A percentile compares a stretch with the other conserved stretches of the same genome.
Evolutionary conservation across 1,140 invertebrate genomes (phyloP).

Genomic region (Penaeus chinensis): DNA sequence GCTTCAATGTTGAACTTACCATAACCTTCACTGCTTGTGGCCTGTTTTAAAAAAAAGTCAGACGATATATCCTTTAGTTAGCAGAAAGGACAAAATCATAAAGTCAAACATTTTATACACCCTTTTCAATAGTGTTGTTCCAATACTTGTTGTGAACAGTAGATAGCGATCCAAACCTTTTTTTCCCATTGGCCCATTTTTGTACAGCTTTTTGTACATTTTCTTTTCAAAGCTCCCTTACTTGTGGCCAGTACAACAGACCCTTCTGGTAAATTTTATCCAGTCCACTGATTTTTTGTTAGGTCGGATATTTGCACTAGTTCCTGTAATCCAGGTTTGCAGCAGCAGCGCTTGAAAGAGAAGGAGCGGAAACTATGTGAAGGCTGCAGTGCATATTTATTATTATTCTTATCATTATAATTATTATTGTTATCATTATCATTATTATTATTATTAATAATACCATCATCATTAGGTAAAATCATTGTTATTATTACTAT

Average conservation of each 20-base stretch:
- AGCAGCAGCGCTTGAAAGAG: background rate
- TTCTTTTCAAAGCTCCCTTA: conserved; percentile 27
- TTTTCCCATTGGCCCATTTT: conserved; percentile 38
- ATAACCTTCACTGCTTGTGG: no score
- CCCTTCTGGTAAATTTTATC: background rate
- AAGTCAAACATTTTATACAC: conserved; percentile 15
- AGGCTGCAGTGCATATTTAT: background rate
- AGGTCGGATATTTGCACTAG: background rate
- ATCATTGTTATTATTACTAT: no score
- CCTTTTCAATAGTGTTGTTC: conserved; percentile 15
- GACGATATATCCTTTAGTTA: no score
- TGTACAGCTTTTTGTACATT: conserved; percentile 37
- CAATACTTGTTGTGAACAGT: conserved; percentile 36
- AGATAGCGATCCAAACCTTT: conserved; percentile 10
- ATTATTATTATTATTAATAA: no score
- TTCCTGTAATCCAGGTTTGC: background rate
- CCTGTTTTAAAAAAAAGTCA: no score
- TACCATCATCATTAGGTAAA: no score
- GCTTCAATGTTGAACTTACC: no score
- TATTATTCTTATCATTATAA: background rate
- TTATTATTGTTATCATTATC: no score
- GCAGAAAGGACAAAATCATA: no score
- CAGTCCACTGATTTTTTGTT: background rate
- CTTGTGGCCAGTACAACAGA: conserved; percentile 50
- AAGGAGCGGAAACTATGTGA: background rate